These are phyloP conservation scores for Lepisosteus osseus DNA, from an alignment of 2,113 vertebrate genomes.

Conservation along the genomic window DNA sequence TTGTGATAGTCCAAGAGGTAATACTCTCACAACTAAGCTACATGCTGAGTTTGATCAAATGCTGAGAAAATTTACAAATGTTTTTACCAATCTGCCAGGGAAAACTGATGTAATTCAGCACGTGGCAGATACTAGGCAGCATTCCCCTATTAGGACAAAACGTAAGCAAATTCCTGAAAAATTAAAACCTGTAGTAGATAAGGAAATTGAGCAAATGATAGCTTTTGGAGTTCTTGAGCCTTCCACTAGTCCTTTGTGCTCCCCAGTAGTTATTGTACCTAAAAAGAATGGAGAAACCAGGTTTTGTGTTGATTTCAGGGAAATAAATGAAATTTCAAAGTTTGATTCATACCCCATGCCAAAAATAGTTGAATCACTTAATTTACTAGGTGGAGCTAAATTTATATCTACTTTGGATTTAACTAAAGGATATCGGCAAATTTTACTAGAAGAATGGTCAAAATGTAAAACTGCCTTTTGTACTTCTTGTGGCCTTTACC, in stretches of 20 bases:
- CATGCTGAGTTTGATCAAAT: no score
- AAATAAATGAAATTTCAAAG: constrained; percentile 4
- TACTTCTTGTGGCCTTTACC: neutral
- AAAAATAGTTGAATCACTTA: neutral
- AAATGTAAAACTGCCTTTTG: constrained; percentile 1
- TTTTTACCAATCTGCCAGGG: no score
- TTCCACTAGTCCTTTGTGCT: neutral
- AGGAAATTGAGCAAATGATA: neutral
- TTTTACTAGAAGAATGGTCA: neutral
- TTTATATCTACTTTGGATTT: constrained; percentile 7
- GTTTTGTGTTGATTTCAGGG: constrained; percentile 17
- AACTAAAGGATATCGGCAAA: constrained; percentile 15
- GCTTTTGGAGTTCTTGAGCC: neutral
- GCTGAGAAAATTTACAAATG: no score
- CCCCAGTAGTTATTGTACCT: neutral
- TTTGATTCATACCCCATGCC: constrained; percentile 16
- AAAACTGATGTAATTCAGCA: no score
- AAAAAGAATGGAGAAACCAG: neutral
- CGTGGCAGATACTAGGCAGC: no score
- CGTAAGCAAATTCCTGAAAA: no score
- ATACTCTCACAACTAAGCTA: no score
- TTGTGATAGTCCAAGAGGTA: no score
- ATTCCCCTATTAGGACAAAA: no score
- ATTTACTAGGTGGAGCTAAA: neutral
- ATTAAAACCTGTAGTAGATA: no score